These are phyloP conservation scores for Lutjanus erythropterus DNA, from an alignment of 2,113 vertebrate genomes.

Conservation along the genomic window DNA sequence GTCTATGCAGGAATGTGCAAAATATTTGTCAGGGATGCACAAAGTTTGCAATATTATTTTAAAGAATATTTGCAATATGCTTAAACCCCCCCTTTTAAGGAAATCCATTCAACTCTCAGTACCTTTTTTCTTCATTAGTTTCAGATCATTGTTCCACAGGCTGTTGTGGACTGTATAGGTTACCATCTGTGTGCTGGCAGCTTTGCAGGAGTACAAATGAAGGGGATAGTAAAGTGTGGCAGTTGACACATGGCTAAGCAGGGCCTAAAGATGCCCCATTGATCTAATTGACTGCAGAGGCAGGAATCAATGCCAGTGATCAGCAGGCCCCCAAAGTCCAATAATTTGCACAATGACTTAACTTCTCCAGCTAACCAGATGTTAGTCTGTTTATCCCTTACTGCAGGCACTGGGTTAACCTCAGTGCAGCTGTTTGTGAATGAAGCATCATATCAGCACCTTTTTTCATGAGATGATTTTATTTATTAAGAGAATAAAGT, in stretches of 20 bases:
- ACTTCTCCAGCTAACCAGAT: conserved; percentile 67
- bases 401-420: neutral
- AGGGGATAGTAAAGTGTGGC: conserved; percentile 68
- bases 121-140: conserved; percentile 40
- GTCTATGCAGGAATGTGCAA: too few species aligned
- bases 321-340: conserved; percentile 80
- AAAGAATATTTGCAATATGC: too few species aligned
- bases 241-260: conserved; percentile 81
- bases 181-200: conserved; percentile 75
- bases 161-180: conserved; percentile 33
- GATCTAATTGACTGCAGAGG: conserved; percentile 81
- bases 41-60: too few species aligned
- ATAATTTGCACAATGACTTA: conserved; percentile 75
- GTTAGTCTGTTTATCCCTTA: conserved; percentile 51
- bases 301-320: conserved; percentile 84
- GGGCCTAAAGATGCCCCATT: conserved; percentile 82
- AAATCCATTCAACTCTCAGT: conserved; percentile 12
- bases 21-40: too few species aligned
- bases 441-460: neutral
- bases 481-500: neutral
- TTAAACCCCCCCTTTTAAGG: conserved; percentile 1
- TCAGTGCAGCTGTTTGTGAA: neutral
- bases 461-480: neutral
- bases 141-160: conserved; percentile 52
- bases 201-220: conserved; percentile 71